Base-by-base conservation (phyloP, 1,140 invertebrate genomes). In the Habropoda laboriosa region DNA sequence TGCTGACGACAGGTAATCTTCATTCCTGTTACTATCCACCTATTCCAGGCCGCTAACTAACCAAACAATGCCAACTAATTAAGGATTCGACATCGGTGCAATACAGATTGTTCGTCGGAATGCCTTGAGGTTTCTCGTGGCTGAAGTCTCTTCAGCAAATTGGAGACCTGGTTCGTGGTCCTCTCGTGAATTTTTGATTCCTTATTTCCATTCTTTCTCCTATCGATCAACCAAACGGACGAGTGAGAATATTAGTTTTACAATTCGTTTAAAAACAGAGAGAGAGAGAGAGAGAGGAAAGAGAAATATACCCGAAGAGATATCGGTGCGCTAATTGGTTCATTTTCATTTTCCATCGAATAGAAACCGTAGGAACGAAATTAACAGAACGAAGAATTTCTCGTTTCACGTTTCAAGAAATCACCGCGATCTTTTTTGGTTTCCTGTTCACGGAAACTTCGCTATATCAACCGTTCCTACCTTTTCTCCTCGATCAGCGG, bases 51-150 rank as follows among this genome's bases (percentile, higher is more conserved):
- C 67, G 74, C 85, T 80, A 89, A 88, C 82, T 86, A 81, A 85
- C 68, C 66, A 70, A 74, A 87, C 84, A 89, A 83, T 88, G 80
- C 78, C 82, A 87, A 89, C 87, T 89, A 89, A 90, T 90, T 89
- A 89, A 89, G 87, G 80, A 87, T 89, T 87, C 82, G 87, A 85
- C 86, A 87, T 73, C 68, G n/a, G 58, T 18, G 55, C 51, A 70
- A 72, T 78, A 79, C 61, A 24, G 40, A 35, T 42, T 35, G 61
- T 53, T 49, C 16, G 12, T 12, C 16, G 16, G n/a, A 24, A 66
- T 55, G 21, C 40, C 40, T 30, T 67, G 16, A 40, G 42, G 32
- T 42, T 58, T 12, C 64, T n/a, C 16, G 12, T 47, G 10, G 0
- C 38, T 40, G 1, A 13, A 45, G 51, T 45, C 2, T n/a, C 8